Evolutionary conservation across 2,113 vertebrate genomes (phyloP).

Genomic region (Psilopsiagon aymara): DNA sequence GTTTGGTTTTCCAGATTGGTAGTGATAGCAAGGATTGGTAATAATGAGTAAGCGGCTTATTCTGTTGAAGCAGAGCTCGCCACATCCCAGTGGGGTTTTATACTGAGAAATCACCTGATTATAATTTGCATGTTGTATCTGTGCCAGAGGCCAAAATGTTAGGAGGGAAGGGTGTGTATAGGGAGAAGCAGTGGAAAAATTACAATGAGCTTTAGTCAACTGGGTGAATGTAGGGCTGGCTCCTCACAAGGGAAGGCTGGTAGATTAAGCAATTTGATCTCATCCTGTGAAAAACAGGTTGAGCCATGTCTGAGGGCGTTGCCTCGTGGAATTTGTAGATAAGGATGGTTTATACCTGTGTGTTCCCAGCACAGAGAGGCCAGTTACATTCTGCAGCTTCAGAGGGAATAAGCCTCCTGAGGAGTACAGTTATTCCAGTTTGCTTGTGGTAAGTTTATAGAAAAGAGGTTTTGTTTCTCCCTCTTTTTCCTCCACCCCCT

Average conservation of each 20-base stretch:
- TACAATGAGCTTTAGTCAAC: constrained; percentile 16
- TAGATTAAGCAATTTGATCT: constrained; percentile 24
- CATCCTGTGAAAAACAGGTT: constrained; percentile 50
- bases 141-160: constrained; percentile 22
- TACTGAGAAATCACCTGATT: neutral
- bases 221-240: neutral
- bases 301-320: constrained; percentile 35
- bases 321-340: constrained; percentile 1
- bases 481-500: neutral
- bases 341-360: neutral
- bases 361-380: neutral
- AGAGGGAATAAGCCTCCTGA: constrained; percentile 4
- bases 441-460: constrained; percentile 24
- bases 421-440: constrained; percentile 41
- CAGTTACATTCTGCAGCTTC: constrained; percentile 32
- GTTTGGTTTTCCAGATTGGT: neutral
- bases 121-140: neutral
- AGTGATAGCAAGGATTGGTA: neutral
- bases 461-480: neutral
- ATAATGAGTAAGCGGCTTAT: neutral
- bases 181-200: constrained; percentile 23
- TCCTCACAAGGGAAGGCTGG: neutral
- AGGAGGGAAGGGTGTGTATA: neutral
- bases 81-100: neutral
- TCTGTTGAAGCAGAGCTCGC: neutral